Evolutionary conservation across 2,797 vertebrate genomes (phyloP), one percentile per base, ranked within the genome.

Genomic region (Emydoidea blandingii): DNA sequence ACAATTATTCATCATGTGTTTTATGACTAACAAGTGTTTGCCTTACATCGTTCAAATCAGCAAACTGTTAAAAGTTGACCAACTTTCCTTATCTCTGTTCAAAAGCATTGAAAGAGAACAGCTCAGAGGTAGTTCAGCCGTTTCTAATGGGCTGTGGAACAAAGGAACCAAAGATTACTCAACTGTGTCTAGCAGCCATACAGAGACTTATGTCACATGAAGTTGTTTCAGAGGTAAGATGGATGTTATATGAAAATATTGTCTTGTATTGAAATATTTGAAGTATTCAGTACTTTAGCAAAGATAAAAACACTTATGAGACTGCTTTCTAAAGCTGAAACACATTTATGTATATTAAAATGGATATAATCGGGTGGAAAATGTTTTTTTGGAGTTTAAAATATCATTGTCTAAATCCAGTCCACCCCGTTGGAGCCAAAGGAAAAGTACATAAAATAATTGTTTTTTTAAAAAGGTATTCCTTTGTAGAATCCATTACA

Each of bases 121-220:
- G 99, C 98, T 99, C 99, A 16, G 99, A 99, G 97, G 99, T 99
- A 79, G 99, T 99, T 96, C 99, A 99, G 94, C 99, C 99, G 74
- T 99, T 99, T 96, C 98, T 99, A 90, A 99, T 99, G 99, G 99
- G 99, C 80, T 99, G 99, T 97, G 99, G 99, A 97, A 99, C 99
- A 97, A 99, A 99, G 98, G 99, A 99, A 98, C 99, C 99, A 94
- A 99, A 99, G 98, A 99, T 99, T 97, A 99, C 99, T 96, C 99
- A 99, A 95, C 98, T 99, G 23, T 99, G 99, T 97, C 98, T 99
- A 95, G 99, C 99, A 76, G 99, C 99, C 95, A 99, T 99, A 98
- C 99, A 99, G 98, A 99, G 99, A 95, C 99, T 99, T 91, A 99
- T 99, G 99, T 99, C 99, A 92, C 99, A 99, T 84, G 99, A 99